phyloP scores from a whole-genome alignment of 2,113 vertebrate genomes.

The Oceanodroma tethys region DNA sequence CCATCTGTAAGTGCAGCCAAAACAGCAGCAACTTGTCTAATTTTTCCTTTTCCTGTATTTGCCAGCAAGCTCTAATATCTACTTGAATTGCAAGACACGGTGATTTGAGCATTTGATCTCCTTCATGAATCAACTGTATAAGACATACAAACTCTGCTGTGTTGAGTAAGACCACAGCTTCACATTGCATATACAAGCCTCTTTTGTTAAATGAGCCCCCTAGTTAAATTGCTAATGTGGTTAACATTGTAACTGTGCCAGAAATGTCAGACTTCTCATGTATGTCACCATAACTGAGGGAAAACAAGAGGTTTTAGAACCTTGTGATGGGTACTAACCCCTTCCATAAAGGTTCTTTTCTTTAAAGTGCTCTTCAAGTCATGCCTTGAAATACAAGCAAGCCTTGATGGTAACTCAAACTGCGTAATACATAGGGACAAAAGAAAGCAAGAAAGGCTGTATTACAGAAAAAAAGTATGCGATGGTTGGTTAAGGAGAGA shows the following conservation, averaged over 20 bases:
- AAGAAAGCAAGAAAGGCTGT: not conserved
- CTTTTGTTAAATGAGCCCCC: fast-evolving
- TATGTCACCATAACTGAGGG: not conserved
- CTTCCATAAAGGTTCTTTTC: not conserved
- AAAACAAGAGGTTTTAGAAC: not conserved
- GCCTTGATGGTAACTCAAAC: not conserved
- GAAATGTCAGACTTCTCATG: not conserved
- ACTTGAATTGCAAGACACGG: not conserved
- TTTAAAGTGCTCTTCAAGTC: not conserved
- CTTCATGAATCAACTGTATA: not conserved
- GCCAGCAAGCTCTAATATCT: not conserved
- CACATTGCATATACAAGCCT: not conserved
- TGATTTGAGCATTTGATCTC: conserved; percentile 5
- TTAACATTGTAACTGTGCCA: not conserved
- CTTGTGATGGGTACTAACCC: not conserved
- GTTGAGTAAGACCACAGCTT: not conserved
- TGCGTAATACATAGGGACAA: not conserved
- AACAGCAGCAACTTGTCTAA: conserved; percentile 6
- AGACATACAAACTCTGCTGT: not conserved
- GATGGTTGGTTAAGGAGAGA: not conserved
- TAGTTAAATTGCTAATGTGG: not conserved
- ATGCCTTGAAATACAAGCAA: not conserved
- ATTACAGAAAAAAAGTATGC: not conserved
- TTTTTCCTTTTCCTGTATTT: not conserved
- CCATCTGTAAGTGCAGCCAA: conserved; percentile 11